These are phyloP conservation scores for Busseola fusca DNA, from an alignment of 2,888 invertebrate species.

Conservation along the genomic window DNA sequence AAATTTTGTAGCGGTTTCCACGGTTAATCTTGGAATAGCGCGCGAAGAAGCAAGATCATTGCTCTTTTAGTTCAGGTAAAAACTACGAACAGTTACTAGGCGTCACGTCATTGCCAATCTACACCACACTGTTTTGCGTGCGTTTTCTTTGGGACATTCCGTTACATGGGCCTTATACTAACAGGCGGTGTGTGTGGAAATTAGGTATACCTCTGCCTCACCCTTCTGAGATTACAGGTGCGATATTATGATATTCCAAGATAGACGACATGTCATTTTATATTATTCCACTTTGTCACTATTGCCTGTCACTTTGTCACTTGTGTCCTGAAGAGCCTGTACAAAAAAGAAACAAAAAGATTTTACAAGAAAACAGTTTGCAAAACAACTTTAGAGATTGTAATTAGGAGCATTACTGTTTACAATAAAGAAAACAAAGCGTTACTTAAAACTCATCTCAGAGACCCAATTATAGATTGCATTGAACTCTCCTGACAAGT, in stretches of 20 bases:
- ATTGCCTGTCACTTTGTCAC: not conserved
- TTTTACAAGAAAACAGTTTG: not conserved
- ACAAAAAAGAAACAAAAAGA: not conserved
- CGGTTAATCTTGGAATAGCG: conserved; percentile 31
- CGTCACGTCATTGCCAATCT: not conserved
- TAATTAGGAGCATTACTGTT: not conserved
- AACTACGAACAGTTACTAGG: conserved; percentile 18
- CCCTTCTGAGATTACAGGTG: not conserved
- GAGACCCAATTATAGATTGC: not conserved
- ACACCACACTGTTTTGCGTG: not conserved
- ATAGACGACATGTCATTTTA: not conserved
- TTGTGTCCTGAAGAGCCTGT: not conserved
- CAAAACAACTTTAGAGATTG: not conserved
- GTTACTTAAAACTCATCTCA: conserved; percentile 28
- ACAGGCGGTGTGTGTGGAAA: not conserved
- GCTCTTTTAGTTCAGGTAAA: conserved; percentile 40
- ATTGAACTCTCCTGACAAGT: conserved; percentile 19
- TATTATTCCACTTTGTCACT: not conserved
- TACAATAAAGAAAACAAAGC: conserved; percentile 20
- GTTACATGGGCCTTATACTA: not conserved
- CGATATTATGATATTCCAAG: not conserved
- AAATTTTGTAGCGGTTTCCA: conserved; percentile 46
- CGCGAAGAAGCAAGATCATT: conserved; percentile 39
- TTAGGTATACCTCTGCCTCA: not conserved
- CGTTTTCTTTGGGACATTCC: not conserved